Evolutionary conservation across 2,113 vertebrate genomes (phyloP), one percentile per base, ranked within the genome.

Genomic region (Leptosomus discolor): DNA sequence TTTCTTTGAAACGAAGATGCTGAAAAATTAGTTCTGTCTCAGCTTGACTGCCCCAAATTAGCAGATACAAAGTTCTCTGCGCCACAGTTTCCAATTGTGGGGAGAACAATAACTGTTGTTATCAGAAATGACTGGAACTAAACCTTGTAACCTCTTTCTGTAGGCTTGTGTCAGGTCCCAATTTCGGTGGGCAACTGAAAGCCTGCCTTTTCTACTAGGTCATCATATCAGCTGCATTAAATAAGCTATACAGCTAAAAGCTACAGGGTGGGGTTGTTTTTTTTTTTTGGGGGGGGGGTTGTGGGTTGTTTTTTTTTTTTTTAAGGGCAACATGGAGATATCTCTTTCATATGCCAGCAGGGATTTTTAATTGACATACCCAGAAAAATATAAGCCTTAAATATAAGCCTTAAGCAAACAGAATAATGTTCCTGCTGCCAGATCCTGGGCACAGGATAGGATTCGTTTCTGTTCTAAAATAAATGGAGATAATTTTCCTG

Each of bases 311-410:
- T n/a, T n/a, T 46, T 18, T 26, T 51, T 65, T 63, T 73, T 30
- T 84, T 70, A 41, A 64, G 24, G 23, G 34, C 29, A 75, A 43
- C 0, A 73, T 80, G 57, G 70, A 74, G 12, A 24, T 56, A 11
- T 68, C 5, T 39, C 36, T 92, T 78, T 48, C 32, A 30, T 26
- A 9, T 36, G 34, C 61, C 24, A 76, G 50, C 48, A 36, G 53
- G 30, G n/a, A 15, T 73, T 84, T 85, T 85, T 74, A 29, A 69
- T 34, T 80, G 46, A 74, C 20, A 54, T 75, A 63, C 12, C n/a
- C 12, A 74, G 46, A 26, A 65, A 83, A 85, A 92, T 92, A 74
- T n/a, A n/a, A n/a, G n/a, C n/a, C n/a, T n/a, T n/a, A n/a, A n/a
- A n/a, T 1, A 15, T 0, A 80, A 93, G 24, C 36, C 90, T 88